Base-by-base conservation (phyloP, 2,113 vertebrate species). In the Calidris pygmaea region DNA sequence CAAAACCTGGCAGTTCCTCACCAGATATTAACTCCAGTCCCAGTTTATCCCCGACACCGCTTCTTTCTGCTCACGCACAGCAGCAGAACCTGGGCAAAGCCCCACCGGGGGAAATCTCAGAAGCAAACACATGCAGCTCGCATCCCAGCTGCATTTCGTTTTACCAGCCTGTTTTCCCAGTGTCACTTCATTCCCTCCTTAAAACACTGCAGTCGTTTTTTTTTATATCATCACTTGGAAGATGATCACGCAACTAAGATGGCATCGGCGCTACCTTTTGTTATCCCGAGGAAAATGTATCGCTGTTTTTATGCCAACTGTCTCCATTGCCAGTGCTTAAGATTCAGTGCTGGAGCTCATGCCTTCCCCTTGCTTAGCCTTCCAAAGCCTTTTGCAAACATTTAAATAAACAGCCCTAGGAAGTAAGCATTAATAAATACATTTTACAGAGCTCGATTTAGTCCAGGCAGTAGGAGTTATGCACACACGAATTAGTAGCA, bases 381-480 rank as follows among this genome's bases (percentile, higher is more conserved):
- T 94, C 88, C 94, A 94, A 95, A 96, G 94, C 93, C 86, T 95
- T 97, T 97, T 93, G 84, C 95, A 94, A 93, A 96, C 93, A 96
- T 96, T 97, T 94, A 97, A 95, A 96, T 95, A 96, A 91, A 94
- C 91, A 91, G 76, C 89, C 95, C 83, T 92, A 91, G 92, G 88
- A 94, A 93, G 89, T 77, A 96, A 93, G 94, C 96, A 97, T 95
- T 97, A 96, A 95, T 96, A 96, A 96, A 95, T 91, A 95, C 95
- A 95, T 97, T 96, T 96, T 94, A 94, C 94, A 96, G 91, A 95
- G 94, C 91, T 90, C 56, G 29, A 87, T 96, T 95, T 96, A 96
- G 96, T 96, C 92, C 94, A 93, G 94, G 84, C 93, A 92, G 91
- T 95, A 82, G 87, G 87, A 96, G 94, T 96, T 95, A 96, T 85